Conservation (phyloP, 1,140 invertebrate genomes). For the Dendrolimus punctatus region DNA sequence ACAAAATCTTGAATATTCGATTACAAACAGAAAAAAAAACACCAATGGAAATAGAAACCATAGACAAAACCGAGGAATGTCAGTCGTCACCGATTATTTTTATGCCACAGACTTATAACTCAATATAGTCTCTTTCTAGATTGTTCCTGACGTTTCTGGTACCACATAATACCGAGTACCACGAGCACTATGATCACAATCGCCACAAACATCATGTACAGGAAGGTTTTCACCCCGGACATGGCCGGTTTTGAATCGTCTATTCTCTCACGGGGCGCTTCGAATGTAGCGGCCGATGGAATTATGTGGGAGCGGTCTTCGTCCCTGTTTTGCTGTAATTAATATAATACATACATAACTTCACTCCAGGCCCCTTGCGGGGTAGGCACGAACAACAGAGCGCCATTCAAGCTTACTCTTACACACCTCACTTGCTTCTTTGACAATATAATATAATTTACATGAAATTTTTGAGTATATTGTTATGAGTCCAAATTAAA, state of each 20-base stretch:
- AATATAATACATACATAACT: constrained; percentile 9
- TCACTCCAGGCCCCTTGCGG: no score
- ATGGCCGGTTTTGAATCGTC: constrained; percentile 89
- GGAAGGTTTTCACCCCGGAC: constrained; percentile 91
- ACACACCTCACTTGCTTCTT: no score
- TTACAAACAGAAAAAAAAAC: constrained; percentile 5
- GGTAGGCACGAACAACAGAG: no score
- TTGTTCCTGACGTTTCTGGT: constrained; percentile 92
- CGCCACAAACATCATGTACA: constrained; percentile 86
- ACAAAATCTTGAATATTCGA: no score
- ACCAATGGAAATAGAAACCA: no score
- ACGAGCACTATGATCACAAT: constrained; percentile 84
- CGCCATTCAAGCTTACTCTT: no score
- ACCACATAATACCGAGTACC: constrained; percentile 91
- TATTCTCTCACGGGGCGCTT: constrained; percentile 88
- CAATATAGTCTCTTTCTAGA: constrained; percentile 93
- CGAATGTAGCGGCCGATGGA: constrained; percentile 86
- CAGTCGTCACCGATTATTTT: constrained; percentile 1
- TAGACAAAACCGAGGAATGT: no score
- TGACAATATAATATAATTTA: no score
- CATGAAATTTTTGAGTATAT: no score
- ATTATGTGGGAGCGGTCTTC: constrained; percentile 83
- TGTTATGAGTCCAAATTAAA: no score
- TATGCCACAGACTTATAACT: constrained; percentile 13
- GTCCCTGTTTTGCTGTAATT: constrained; percentile 75